Conservation (phyloP, 2,113 vertebrate genomes). For the Tetrao urogallus region DNA sequence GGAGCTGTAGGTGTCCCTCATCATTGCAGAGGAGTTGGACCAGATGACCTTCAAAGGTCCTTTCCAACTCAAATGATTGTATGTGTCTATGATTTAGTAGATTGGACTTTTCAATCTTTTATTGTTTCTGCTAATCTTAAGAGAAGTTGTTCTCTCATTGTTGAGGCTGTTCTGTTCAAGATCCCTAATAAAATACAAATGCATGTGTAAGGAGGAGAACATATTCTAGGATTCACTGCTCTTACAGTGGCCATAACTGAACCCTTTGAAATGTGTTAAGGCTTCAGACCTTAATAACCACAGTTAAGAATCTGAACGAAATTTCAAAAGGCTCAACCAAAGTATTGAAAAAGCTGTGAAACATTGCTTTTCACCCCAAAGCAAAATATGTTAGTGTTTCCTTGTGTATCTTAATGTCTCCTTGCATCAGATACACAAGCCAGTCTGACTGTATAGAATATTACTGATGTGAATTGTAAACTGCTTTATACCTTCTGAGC, state of each 20-base stretch:
- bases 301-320: not conserved
- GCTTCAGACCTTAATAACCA: not conserved
- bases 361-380: not conserved
- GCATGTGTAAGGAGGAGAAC: not conserved
- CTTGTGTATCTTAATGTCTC: not conserved
- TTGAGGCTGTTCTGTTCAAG: not conserved
- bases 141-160: not conserved
- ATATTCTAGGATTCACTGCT: not conserved
- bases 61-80: too few relatives aligned
- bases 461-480: slow-evolving; percentile 36
- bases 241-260: not conserved
- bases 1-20: too few relatives aligned
- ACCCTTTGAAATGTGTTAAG: not conserved
- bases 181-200: not conserved
- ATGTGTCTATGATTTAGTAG: not conserved
- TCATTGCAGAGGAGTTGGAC: too few relatives aligned
- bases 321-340: not conserved
- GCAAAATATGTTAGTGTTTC: not conserved
- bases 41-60: too few relatives aligned
- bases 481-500: slow-evolving; percentile 21
- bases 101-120: not conserved
- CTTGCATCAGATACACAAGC: not conserved
- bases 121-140: not conserved
- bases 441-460: slow-evolving; percentile 7
- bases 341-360: not conserved